Base-by-base conservation (phyloP, 64 coral and sea anemone genomes). In the Platygyra sinensis region DNA sequence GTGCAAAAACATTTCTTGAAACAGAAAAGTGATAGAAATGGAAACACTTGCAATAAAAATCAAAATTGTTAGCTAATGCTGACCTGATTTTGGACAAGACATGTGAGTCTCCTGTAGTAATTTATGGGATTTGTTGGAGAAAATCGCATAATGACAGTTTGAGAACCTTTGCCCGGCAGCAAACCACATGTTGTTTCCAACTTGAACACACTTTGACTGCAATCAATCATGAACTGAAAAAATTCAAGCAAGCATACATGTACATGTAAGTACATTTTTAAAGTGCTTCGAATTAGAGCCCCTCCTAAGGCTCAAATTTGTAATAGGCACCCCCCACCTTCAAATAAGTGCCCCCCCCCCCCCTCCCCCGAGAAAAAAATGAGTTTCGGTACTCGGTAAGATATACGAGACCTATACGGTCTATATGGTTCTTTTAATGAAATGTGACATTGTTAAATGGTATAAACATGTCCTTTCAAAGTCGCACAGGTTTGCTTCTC, bases 11-110 rank as follows among this genome's bases (percentile, higher is more conserved):
- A 59, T 60, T 54, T 28, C 31, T 36, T 36, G 33, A 36, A 31
- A 17, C 5, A 62, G 54, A 27, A 29, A 22, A 13, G 22, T 12
- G 19, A 28, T 20, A 11, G n/a, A 62, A 61, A 83, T 20, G 11
- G 57, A 62, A 61, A 83, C 80, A 62, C 19, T 33, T 24, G 25
- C 17, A 82, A 54, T 72, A 39, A 30, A 20, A 81, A 18, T 30
- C 42, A 24, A 24, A 30, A 29, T 25, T 15, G 16, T 13, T 42
- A 20, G 16, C 38, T 24, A 27, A 20, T 8, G 54, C 87, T 86
- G 60, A 96, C 97, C 82, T 99, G 97, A 79, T 99, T 93, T 75
- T 99, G 94, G 57, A 96, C 78, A n/a, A 99, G 91, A 72, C 97
- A 99, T 2, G 86, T 94, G 24, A 96, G 55, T 89, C 89, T 90